Base-by-base conservation (phyloP, 2,113 vertebrate species). In the Poecilia latipinna region DNA sequence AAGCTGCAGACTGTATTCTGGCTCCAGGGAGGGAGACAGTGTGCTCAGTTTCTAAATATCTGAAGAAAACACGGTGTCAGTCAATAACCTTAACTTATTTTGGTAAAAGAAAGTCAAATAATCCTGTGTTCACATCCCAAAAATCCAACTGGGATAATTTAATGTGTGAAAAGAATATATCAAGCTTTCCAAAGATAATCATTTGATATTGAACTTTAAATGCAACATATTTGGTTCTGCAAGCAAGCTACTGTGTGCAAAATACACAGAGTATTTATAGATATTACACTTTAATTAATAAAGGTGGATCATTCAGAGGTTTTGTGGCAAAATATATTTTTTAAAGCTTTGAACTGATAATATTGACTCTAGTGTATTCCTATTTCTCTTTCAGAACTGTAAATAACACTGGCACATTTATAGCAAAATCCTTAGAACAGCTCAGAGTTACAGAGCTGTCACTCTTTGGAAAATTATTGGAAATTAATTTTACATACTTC, bases 1-100 rank as follows among this genome's bases (percentile, higher is more conserved):
- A 75, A 67, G 70, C 65, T 80, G 77, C 70, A 84, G 81, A 86
- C 60, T 68, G 60, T 73, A 22, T 57, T 83, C 64, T 32, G n/a
- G 42, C 70, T 78, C 37, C 13, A 42, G 39, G 39, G 39, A 42
- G 63, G 22, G 64, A 82, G 75, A 87, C 80, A 63, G 42, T 84
- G 26, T 6, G 19, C 68, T 80, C 61, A 26, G 4, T 42, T 82
- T 78, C 29, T 84, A 74, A 67, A 73, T 60, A 77, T 79, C 68
- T 48, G 72, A 44, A 67, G 17, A 54, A 54, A 54, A 54, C 48
- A 51, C 13, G 6, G 7, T 22, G 4, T 22, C 19, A 54, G 4
- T 22, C 48, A 51, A 1, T 24, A 1, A 54, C 48, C 7, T 54
- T 24, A 7, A 22, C 2, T 54, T 22, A 54, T 54, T 54, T 54